Conservation (phyloP, 1,140 invertebrate species). For the Epicauta chinensis region DNA sequence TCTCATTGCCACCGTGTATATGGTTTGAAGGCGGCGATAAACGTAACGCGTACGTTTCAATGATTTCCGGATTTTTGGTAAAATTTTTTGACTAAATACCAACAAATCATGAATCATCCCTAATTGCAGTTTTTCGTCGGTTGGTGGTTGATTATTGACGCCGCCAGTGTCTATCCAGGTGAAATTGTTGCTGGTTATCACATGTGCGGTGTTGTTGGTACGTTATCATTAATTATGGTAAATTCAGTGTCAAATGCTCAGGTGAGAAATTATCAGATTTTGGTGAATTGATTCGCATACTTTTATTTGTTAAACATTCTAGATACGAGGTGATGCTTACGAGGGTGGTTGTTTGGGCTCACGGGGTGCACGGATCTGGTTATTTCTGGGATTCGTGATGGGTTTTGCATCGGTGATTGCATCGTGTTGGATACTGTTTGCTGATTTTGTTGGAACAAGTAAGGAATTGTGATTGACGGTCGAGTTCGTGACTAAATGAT, state of each 20-base stretch:
- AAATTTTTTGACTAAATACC: constrained; percentile 22
- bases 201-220: constrained; percentile 91
- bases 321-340: constrained; percentile 79
- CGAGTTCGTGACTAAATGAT: constrained; percentile 16
- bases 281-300: too few species aligned
- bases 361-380: constrained; percentile 86
- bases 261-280: constrained; percentile 44
- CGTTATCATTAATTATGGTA: constrained; percentile 93
- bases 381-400: constrained; percentile 93
- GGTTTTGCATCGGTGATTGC: constrained; percentile 94
- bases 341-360: constrained; percentile 83
- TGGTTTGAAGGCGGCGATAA: constrained; percentile 64
- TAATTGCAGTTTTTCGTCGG: constrained; percentile 87
- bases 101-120: constrained; percentile 39
- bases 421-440: constrained; percentile 93
- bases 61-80: constrained; percentile 79
- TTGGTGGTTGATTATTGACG: constrained; percentile 98
- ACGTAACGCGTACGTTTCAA: constrained; percentile 76
- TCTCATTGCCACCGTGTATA: constrained; percentile 50
- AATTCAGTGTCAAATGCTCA: constrained; percentile 96
- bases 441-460: constrained; percentile 56
- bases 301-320: constrained; percentile 5
- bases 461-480: constrained; percentile 15
- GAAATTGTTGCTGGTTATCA: constrained; percentile 75
- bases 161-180: constrained; percentile 70